These are phyloP conservation scores for Hippopotamyrus pictus DNA, from an alignment of 2,797 vertebrate species.

Conservation along the genomic window DNA sequence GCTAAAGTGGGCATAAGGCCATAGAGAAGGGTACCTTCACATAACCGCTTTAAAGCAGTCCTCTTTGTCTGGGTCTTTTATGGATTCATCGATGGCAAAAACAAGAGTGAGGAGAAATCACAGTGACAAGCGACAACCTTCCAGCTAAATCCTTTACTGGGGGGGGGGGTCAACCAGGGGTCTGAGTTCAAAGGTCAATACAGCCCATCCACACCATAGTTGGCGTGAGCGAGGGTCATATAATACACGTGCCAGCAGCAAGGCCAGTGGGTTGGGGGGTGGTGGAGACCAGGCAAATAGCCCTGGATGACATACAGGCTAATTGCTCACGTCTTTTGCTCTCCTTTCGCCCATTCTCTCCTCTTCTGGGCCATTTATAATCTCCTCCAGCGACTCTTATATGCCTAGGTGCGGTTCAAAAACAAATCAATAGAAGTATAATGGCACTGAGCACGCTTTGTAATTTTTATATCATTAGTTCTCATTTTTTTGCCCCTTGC, in stretches of 20 bases:
- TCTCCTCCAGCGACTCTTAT: slow-evolving; percentile 61
- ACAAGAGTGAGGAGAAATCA: slow-evolving; percentile 19
- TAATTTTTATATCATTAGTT: slow-evolving; percentile 98
- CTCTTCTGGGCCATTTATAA: slow-evolving; percentile 49
- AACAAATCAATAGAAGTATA: slow-evolving; percentile 96
- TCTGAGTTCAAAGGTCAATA: slow-evolving; percentile 29
- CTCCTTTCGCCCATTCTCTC: neutral
- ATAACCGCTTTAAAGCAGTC: neutral
- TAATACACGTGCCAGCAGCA: neutral
- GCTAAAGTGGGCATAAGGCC: neutral
- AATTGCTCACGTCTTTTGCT: neutral
- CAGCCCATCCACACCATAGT: neutral
- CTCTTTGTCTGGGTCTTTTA: neutral
- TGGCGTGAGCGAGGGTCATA: neutral
- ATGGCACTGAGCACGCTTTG: slow-evolving; percentile 91
- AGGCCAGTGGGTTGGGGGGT: neutral
- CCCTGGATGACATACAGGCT: neutral
- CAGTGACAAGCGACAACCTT: slow-evolving; percentile 7
- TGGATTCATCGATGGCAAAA: neutral
- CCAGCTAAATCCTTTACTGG: slow-evolving; percentile 23
- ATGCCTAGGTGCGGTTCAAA: slow-evolving; percentile 91
- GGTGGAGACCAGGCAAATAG: neutral
- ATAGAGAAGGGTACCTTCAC: neutral
- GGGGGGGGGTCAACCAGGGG: slow-evolving; percentile 23
- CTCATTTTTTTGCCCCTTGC: slow-evolving; percentile 64